Conservation (phyloP, 2,888 invertebrate species). For the Sinodicranocentrus sp. region DNA sequence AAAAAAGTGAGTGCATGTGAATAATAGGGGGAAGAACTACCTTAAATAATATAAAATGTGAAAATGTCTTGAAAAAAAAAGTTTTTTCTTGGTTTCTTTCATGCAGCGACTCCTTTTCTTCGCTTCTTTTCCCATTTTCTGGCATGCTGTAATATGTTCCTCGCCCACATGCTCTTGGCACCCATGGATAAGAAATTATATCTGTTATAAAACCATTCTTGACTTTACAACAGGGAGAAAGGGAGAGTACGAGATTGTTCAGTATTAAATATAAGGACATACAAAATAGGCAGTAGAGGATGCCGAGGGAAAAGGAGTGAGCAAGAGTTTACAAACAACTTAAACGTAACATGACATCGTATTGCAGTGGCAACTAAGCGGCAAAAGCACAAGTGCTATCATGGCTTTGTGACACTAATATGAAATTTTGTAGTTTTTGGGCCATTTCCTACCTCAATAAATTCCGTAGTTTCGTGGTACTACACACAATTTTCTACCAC, state of each 20-base stretch:
- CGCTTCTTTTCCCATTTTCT: conserved; percentile 35
- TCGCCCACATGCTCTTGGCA: conserved; percentile 54
- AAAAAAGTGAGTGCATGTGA: conserved; percentile 29
- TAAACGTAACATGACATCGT: conserved; percentile 47
- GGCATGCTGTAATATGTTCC: conserved; percentile 51
- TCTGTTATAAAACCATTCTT: conserved; percentile 1
- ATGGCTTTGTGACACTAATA: conserved; percentile 52
- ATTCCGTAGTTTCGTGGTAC: conserved; percentile 56
- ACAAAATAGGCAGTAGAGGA: conserved; percentile 2
- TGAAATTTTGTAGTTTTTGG: conserved; percentile 61
- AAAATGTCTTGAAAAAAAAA: conserved; percentile 52
- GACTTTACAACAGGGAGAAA: neutral
- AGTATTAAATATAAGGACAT: neutral
- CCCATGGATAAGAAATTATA: conserved; percentile 54
- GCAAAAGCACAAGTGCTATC: conserved; percentile 52
- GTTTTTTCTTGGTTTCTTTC: conserved; percentile 25
- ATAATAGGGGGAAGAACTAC: conserved; percentile 33
- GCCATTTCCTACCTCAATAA: conserved; percentile 73
- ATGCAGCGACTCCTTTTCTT: conserved; percentile 5
- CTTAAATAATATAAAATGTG: conserved; percentile 60
- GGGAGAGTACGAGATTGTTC: neutral
- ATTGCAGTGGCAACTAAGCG: conserved; percentile 38
- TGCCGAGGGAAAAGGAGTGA: neutral
- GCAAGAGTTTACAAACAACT: conserved; percentile 49
- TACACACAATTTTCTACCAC: neutral